Conservation (phyloP, 2,113 vertebrate genomes). For the Scytalopus superciliaris region DNA sequence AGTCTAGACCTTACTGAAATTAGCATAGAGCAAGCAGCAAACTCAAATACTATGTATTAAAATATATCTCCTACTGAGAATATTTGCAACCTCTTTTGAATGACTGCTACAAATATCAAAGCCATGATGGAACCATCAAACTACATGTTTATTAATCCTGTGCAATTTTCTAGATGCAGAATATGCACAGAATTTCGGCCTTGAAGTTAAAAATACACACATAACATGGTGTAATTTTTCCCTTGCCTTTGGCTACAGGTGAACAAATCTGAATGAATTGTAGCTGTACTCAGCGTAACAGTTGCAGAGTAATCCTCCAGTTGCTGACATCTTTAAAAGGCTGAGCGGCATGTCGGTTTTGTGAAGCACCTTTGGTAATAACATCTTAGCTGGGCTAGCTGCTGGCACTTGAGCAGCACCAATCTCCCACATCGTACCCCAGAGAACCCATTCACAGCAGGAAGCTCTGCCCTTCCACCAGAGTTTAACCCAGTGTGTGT, state of each 20-base stretch:
- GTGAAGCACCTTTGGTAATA: background rate
- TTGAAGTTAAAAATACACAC: background rate
- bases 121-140: background rate
- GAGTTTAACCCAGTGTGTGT: background rate
- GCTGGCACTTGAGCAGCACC: background rate
- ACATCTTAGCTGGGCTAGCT: background rate
- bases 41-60: background rate
- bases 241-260: background rate
- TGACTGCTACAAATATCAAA: background rate
- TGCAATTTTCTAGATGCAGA: background rate
- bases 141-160: background rate
- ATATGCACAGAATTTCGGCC: background rate
- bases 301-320: background rate
- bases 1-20: background rate
- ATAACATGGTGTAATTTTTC: background rate
- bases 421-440: background rate
- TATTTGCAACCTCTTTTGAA: background rate
- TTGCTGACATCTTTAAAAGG: background rate
- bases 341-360: background rate
- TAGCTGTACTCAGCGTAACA: background rate
- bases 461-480: background rate
- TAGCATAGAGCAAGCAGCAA: background rate
- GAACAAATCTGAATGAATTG: background rate
- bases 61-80: background rate
- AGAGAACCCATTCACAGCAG: background rate